Conservation (phyloP, 2,797 vertebrate genomes). For the Aplochiton taeniatus region DNA sequence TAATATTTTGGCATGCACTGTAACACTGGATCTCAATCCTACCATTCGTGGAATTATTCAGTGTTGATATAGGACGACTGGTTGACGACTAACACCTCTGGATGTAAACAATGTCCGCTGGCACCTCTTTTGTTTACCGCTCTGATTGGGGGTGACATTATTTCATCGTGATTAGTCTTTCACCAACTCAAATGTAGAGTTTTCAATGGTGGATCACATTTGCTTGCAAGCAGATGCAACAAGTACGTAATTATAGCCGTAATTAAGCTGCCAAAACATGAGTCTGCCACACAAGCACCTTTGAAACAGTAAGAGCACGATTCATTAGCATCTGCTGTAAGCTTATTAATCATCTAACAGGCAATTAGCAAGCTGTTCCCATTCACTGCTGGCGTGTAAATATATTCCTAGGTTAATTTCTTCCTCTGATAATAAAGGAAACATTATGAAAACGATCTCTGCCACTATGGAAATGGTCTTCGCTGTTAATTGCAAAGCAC, state of each 20-base stretch:
- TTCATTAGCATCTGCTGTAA: conserved; percentile 99
- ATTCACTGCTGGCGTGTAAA: conserved; percentile 89
- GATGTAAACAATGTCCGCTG: conserved; percentile 32
- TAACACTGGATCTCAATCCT: no score
- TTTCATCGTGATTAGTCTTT: conserved; percentile 77
- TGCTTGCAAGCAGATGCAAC: conserved; percentile 94
- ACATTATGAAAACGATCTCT: conserved; percentile 92
- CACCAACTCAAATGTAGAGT: conserved; percentile 87
- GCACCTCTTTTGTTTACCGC: conserved; percentile 43
- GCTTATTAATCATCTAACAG: conserved; percentile 99
- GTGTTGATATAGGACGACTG: no score
- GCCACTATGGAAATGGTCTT: conserved; percentile 87
- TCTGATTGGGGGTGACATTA: conserved; percentile 58
- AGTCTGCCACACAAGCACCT: conserved; percentile 90
- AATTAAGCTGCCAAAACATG: conserved; percentile 96
- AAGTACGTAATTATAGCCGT: conserved; percentile 96
- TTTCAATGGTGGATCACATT: conserved; percentile 94
- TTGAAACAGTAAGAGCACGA: conserved; percentile 93
- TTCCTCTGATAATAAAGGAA: conserved; percentile 93
- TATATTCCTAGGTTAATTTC: conserved; percentile 93
- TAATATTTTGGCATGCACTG: no score
- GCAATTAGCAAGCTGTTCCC: conserved; percentile 94
- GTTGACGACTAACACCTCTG: neutral
- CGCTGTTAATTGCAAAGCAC: conserved; percentile 86
- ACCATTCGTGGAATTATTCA: no score